Conservation (phyloP, 2,888 invertebrate species). For the Acleris cristana region DNA sequence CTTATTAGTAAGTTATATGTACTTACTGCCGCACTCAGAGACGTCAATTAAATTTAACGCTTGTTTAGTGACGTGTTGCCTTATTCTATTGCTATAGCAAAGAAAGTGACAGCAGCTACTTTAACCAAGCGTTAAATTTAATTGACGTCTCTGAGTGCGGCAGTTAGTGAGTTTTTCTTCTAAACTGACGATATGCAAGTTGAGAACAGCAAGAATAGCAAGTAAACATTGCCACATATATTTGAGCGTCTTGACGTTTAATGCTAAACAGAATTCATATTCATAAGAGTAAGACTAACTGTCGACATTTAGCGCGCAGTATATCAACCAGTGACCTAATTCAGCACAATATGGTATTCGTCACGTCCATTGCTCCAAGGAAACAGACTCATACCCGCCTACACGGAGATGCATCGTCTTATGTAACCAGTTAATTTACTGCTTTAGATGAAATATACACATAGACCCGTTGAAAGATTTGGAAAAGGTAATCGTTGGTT, state of each 20-base stretch:
- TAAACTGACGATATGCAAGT: too few relatives aligned
- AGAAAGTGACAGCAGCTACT: too few relatives aligned
- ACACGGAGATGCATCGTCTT: conserved; percentile 17
- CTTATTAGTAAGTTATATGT: too few relatives aligned
- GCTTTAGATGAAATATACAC: neutral
- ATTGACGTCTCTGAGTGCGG: too few relatives aligned
- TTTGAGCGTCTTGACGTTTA: neutral
- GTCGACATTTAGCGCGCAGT: conserved; percentile 12
- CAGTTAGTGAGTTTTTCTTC: too few relatives aligned
- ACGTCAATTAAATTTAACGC: too few relatives aligned
- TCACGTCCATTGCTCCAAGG: conserved; percentile 28
- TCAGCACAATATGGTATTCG: conserved; percentile 23
- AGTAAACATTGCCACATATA: neutral
- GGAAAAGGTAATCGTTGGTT: neutral
- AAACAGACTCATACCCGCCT: conserved; percentile 21
- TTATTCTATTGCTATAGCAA: too few relatives aligned
- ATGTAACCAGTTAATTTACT: conserved; percentile 11
- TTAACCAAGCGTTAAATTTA: too few relatives aligned
- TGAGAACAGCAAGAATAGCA: neutral
- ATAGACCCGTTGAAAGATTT: neutral
- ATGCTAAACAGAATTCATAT: conserved; percentile 14
- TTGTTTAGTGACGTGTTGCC: too few relatives aligned
- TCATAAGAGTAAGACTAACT: conserved; percentile 12
- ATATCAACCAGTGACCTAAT: conserved; percentile 17
- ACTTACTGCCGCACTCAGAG: too few relatives aligned